These are phyloP conservation scores for Megalonaias nervosa DNA, from an alignment of 1,140 invertebrate species.

Conservation along the genomic window DNA sequence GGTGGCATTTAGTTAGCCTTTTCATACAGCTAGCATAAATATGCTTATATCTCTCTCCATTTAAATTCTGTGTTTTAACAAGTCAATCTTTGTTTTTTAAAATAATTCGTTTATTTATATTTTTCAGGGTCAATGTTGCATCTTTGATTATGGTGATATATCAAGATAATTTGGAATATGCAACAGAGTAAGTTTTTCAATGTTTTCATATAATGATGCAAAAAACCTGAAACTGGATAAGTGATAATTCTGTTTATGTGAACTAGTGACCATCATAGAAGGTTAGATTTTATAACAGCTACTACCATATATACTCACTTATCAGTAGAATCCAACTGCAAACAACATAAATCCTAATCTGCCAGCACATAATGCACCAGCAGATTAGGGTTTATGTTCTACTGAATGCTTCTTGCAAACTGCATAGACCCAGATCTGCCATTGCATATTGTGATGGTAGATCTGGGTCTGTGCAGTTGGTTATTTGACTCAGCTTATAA, in stretches of 20 bases:
- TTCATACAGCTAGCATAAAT: neutral
- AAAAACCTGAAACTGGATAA: neutral
- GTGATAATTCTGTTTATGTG: too few relatives aligned
- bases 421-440: too few relatives aligned
- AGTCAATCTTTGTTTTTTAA: neutral
- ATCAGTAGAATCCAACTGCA: too few relatives aligned
- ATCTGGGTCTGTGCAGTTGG: too few relatives aligned
- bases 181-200: slow-evolving; percentile 83
- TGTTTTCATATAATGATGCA: neutral
- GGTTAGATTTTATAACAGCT: neutral
- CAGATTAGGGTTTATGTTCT: too few relatives aligned
- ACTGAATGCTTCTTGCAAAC: too few relatives aligned
- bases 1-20: neutral
- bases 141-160: slow-evolving; percentile 99
- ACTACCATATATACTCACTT: too few relatives aligned
- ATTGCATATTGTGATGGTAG: too few relatives aligned
- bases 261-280: neutral
- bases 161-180: slow-evolving; percentile 99
- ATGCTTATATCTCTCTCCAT: too few relatives aligned
- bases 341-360: too few relatives aligned
- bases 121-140: slow-evolving; percentile 93
- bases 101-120: slow-evolving; percentile 16
- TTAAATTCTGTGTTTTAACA: neutral
- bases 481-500: too few relatives aligned
- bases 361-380: too few relatives aligned